Evolutionary conservation across 2,888 invertebrate genomes (phyloP), one percentile per base, ranked within the genome.

Genomic region (Chymomyza caudatula): DNA sequence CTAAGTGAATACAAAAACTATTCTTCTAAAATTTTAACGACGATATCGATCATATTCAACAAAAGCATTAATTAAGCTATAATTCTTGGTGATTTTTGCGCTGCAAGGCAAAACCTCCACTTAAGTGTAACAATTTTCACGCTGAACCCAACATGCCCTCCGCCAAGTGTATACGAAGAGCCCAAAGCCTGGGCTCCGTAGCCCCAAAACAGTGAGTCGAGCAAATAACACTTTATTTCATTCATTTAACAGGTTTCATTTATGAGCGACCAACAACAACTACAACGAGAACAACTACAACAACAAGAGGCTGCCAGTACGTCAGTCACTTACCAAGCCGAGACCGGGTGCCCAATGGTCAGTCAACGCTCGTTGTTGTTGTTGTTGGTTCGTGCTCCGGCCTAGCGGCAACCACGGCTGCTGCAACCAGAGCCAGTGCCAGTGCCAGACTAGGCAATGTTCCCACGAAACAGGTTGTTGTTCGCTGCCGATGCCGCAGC

Each of bases 211-310:
- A 86, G 82, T 82, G 85, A 83, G 83, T 86, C 85, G 74, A 76
- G 86, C 83, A 84, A 89, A 87, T 85, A 89, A 89, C 89, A 89
- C 90, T 89, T 89, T 86, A 89, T 89, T 89, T 90, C 89, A 89
- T 89, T 89, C 90, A 90, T 90, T 89, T 89, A 90, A 89, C 89
- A 89, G 89, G 89, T 89, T 89, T 88, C 89, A 89, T 89, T 88
- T 89, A 88, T 87, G 88, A 87, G 78, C 74, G 69, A 57, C 52
- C 67, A 72, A 65, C 55, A 71, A 51, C 69, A 65, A 61, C 73
- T 62, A 62, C 59, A 62, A 61, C 67, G 56, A 17, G 1, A 47
- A 47, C 47, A 47, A 47, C 47, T n/a, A 15, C 0, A 19, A 17
- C 17, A 17, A 47, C 19, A 3, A 47, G 47, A 15, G 13, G 47